A percentile compares a stretch with the other conserved stretches of the same genome.
phyloP scores from a whole-genome alignment of 2,888 invertebrate species.

The Lasioglossum marginatum region DNA sequence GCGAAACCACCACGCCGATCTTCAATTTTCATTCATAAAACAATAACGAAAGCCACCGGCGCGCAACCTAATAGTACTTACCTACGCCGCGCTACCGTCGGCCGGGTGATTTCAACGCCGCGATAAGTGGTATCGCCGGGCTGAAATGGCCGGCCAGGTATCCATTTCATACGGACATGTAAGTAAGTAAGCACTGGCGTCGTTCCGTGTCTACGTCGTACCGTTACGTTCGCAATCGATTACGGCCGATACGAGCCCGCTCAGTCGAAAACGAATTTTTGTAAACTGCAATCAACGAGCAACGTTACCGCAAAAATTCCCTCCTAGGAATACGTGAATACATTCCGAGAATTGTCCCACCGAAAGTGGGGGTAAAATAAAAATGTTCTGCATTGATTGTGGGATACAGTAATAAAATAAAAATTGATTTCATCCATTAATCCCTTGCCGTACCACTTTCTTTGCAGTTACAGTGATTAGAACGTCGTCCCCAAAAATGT shows the following conservation, averaged over 20 bases:
- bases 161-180: neutral
- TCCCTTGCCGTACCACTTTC: too few species aligned
- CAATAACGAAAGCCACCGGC: neutral
- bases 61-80: neutral
- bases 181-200: neutral
- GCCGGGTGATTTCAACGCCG: constrained; percentile 14
- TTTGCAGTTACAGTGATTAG: too few species aligned
- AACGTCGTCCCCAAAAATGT: too few species aligned
- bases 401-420: too few species aligned
- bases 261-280: neutral
- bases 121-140: constrained; percentile 1
- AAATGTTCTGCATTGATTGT: too few species aligned
- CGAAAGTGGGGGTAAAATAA: neutral
- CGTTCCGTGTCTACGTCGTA: neutral
- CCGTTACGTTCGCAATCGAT: constrained; percentile 12
- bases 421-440: too few species aligned
- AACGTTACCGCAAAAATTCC: neutral
- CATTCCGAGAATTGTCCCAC: neutral
- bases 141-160: neutral
- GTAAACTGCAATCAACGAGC: neutral
- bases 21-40: constrained; percentile 7
- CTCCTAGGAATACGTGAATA: neutral
- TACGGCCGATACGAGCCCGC: neutral
- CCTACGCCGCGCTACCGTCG: neutral
- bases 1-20: neutral